A percentile compares a stretch with the other conserved stretches of the same genome.
These are phyloP conservation scores for Siniperca chuatsi DNA, from an alignment of 2,113 vertebrate species.

Conservation along the genomic window DNA sequence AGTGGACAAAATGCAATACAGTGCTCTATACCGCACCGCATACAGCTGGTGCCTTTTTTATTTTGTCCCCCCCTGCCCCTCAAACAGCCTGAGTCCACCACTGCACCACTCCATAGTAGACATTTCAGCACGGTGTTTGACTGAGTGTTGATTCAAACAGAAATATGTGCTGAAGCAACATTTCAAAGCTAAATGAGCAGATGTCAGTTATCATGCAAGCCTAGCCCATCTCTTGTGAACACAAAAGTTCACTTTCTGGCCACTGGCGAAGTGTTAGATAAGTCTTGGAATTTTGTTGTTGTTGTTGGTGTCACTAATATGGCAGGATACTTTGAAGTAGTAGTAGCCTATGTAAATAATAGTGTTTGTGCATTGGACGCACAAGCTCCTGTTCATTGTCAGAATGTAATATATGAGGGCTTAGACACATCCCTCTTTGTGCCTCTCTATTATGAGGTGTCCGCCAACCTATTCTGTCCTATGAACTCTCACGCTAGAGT, in stretches of 20 bases:
- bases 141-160: neutral
- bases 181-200: neutral
- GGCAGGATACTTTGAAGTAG: neutral
- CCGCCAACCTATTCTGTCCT: conserved; percentile 34
- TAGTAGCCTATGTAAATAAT: neutral
- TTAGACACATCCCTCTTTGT: conserved; percentile 57
- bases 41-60: no score
- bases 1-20: no score
- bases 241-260: neutral
- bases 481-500: conserved; percentile 30
- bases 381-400: conserved; percentile 15
- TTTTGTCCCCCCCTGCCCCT: no score
- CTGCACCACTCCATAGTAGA: neutral
- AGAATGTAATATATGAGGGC: conserved; percentile 13
- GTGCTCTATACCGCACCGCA: no score
- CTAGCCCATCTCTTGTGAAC: neutral
- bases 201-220: neutral
- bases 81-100: no score
- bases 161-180: conserved; percentile 15
- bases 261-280: neutral
- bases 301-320: neutral
- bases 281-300: neutral
- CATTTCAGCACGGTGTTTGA: neutral
- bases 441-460: conserved; percentile 38
- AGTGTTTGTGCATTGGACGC: neutral